Percentiles rank a stretch among this genome's conserved stretches.
Evolutionary conservation across 2,113 vertebrate genomes (phyloP).

Genomic region (Clarias macrocephalus): DNA sequence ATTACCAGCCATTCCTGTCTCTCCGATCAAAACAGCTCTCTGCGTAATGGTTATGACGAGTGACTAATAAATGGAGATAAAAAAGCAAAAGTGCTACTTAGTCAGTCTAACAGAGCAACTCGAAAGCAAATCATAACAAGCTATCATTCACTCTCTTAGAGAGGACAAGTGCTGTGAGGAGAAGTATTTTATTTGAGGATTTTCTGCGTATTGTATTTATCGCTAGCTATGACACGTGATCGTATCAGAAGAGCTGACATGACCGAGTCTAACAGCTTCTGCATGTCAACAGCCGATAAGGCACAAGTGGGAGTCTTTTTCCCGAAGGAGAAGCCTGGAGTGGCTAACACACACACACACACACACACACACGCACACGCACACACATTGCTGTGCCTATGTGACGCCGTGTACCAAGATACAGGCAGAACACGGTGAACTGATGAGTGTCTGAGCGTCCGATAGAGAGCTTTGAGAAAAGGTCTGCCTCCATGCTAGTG

Average conservation of each 20-base stretch:
- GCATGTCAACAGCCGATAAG: constrained; percentile 49
- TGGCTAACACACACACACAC: constrained; percentile 16
- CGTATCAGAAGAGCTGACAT: constrained; percentile 35
- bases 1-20: constrained; percentile 42
- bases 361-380: constrained; percentile 16
- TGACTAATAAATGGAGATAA: constrained; percentile 34
- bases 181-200: constrained; percentile 20
- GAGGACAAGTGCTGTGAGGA: constrained; percentile 14
- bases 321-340: constrained; percentile 28
- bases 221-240: constrained; percentile 1
- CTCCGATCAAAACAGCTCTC: constrained; percentile 44
- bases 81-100: constrained; percentile 26
- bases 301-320: constrained; percentile 39
- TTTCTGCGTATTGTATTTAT: constrained; percentile 22
- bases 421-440: constrained; percentile 45
- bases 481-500: neutral
- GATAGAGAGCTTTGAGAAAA: constrained; percentile 23
- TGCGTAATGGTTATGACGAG: constrained; percentile 35
- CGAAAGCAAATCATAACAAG: constrained; percentile 34
- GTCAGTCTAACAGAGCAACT: constrained; percentile 4
- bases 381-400: constrained; percentile 32
- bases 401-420: constrained; percentile 49
- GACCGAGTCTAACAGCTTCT: constrained; percentile 25
- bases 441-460: constrained; percentile 35
- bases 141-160: constrained; percentile 9